Conservation (phyloP, 2,113 vertebrate genomes). For the Chauna torquata region DNA sequence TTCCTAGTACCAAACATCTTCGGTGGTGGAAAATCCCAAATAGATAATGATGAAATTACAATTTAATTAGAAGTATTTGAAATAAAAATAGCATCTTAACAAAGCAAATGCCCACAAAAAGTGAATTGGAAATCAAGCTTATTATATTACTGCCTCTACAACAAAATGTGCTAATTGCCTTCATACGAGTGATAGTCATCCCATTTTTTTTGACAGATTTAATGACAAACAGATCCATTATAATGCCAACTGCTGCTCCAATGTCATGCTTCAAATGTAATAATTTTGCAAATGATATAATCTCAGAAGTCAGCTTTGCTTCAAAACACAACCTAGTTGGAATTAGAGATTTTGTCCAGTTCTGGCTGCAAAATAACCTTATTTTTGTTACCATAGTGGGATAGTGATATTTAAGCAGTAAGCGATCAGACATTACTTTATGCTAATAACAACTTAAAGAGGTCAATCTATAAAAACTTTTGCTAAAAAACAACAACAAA, state of each 20-base stretch:
- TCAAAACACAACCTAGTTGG: not conserved
- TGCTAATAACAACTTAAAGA: not conserved
- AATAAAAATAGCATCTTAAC: not conserved
- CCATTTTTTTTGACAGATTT: not conserved
- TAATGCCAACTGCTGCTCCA: not conserved
- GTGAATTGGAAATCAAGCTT: not conserved
- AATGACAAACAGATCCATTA: conserved; percentile 1
- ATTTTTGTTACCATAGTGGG: not conserved
- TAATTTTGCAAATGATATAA: not conserved
- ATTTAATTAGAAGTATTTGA: not conserved
- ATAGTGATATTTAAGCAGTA: not conserved
- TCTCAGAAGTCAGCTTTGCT: not conserved
- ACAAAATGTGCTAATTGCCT: not conserved
- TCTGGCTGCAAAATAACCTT: not conserved
- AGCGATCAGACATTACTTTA: not conserved
- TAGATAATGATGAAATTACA: not conserved
- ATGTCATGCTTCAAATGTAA: not conserved
- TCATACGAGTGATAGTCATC: not conserved
- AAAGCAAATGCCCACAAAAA: not conserved
- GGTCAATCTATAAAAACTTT: not conserved
- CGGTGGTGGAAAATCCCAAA: not conserved
- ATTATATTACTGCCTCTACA: not conserved
- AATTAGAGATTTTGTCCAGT: not conserved
- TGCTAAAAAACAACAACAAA: not conserved
- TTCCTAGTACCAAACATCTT: not conserved